A percentile compares a stretch with the other conserved stretches of the same genome.
Evolutionary conservation across 2,888 invertebrate genomes (phyloP).

Genomic region (Euplagia quadripunctaria): DNA sequence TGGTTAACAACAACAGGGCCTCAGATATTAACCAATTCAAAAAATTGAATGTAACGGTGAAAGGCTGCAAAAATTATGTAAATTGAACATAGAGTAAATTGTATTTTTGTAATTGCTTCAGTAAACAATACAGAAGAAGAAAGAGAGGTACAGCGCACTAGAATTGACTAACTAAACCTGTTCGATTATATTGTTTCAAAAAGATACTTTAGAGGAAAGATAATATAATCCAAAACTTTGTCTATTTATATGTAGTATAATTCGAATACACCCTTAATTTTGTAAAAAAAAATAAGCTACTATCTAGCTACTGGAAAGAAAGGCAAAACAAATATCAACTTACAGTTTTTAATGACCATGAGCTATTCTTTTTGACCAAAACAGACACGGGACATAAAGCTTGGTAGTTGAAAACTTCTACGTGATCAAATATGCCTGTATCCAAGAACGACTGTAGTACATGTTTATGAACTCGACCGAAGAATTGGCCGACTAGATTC

Average conservation of each 20-base stretch:
- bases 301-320: no score
- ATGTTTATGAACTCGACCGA: conserved; percentile 90
- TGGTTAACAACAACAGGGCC: conserved; percentile 63
- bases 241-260: no score
- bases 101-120: background rate
- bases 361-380: conserved; percentile 57
- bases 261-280: no score
- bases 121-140: background rate
- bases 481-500: conserved; percentile 93
- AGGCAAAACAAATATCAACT: conserved; percentile 18
- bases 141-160: background rate
- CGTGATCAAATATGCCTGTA: conserved; percentile 90
- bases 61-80: conserved; percentile 68
- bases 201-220: no score
- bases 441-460: conserved; percentile 92
- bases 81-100: background rate
- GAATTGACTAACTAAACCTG: background rate
- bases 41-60: conserved; percentile 67
- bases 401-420: conserved; percentile 95
- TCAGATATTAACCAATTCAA: conserved; percentile 76
- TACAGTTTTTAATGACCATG: conserved; percentile 73
- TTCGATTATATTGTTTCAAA: background rate
- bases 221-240: background rate
- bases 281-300: no score
- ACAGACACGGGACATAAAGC: conserved; percentile 88